phyloP scores from a whole-genome alignment of 2,888 invertebrate species.

The Drosophila peninsularis region DNA sequence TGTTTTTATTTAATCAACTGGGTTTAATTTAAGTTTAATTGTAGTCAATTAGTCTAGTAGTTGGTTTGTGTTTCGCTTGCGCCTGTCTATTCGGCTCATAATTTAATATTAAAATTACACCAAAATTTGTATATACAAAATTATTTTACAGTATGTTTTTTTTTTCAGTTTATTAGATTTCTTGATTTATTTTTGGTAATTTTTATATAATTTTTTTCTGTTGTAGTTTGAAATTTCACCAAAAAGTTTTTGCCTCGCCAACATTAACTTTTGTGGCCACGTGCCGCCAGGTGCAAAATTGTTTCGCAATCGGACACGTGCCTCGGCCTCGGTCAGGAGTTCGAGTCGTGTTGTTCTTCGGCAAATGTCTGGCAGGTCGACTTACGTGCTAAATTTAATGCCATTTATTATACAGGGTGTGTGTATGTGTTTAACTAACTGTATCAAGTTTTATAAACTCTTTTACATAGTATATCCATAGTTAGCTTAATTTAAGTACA shows the following conservation, averaged over 20 bases:
- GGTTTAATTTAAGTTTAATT: slow-evolving; percentile 53
- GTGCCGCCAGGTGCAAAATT: slow-evolving; percentile 50
- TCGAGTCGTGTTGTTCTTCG: slow-evolving; percentile 4
- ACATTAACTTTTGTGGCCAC: slow-evolving; percentile 56
- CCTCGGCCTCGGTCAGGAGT: neutral
- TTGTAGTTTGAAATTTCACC: slow-evolving; percentile 58
- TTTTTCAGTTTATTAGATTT: no score
- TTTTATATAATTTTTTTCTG: neutral
- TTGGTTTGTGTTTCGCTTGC: slow-evolving; percentile 31
- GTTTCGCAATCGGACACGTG: slow-evolving; percentile 62
- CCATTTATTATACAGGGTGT: slow-evolving; percentile 64
- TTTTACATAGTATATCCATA: slow-evolving; percentile 41
- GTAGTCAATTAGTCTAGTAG: slow-evolving; percentile 75
- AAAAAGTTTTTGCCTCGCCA: slow-evolving; percentile 51
- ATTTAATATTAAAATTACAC: slow-evolving; percentile 68
- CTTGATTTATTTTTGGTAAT: neutral
- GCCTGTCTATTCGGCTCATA: slow-evolving; percentile 31
- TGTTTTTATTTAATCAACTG: slow-evolving; percentile 37
- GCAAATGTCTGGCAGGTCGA: slow-evolving; percentile 22
- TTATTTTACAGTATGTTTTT: slow-evolving; percentile 69
- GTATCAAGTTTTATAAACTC: slow-evolving; percentile 71
- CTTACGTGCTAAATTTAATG: slow-evolving; percentile 66
- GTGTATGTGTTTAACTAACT: slow-evolving; percentile 27
- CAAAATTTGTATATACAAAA: slow-evolving; percentile 72
- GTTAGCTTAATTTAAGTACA: slow-evolving; percentile 33